Base-by-base conservation (phyloP, 2,888 invertebrate genomes). In the Aspidiotus destructor region DNA sequence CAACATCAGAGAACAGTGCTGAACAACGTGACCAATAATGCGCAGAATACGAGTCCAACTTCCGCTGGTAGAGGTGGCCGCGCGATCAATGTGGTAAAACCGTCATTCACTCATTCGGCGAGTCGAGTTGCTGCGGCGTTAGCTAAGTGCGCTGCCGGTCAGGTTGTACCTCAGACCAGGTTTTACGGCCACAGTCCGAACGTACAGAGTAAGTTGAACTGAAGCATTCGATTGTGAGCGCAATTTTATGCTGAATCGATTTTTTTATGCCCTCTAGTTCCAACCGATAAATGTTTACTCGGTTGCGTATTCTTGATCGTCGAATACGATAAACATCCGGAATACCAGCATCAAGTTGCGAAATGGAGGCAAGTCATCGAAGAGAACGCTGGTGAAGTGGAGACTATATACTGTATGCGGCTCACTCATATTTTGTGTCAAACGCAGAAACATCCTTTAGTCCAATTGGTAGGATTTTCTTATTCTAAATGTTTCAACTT, bases 171-270 rank as follows among this genome's bases (percentile, higher is more conserved):
- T 74, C 81, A 85, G 60, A 85, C 87, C 13, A 89, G 91, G 74
- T 93, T 91, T 78, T 92, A 90, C 78, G 93, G 95, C 0, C 95
- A 96, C 80, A 95, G 95, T 79, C 92, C 92, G 11, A 89, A 89
- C 77, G 80, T 93, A 60, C 92, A 91, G 80, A 76, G 83, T 84
- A 75, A 74, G 41, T 28, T 28, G 8, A 16, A 42, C 9, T 53
- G 9, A 28, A 28, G 28, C 1, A 28, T 28, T 44, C 8, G 3
- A 52, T 13, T 5, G 52, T 13, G 5, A 52, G 5, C 16, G 16
- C 16, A 16, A 57, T 57, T 11, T 52, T n/a, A n/a, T 52, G n/a
- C 13, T 3, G 3, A n/a, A 52, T n/a, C 52, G 13, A 52, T 13
- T 52, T 52, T 28, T 28, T 5, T 28, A 5, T 28, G 2, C 28